A percentile compares a stretch with the other conserved stretches of the same genome.
Conservation (phyloP, 1,140 invertebrate species). For the Ptiloglossa arizonensis region DNA sequence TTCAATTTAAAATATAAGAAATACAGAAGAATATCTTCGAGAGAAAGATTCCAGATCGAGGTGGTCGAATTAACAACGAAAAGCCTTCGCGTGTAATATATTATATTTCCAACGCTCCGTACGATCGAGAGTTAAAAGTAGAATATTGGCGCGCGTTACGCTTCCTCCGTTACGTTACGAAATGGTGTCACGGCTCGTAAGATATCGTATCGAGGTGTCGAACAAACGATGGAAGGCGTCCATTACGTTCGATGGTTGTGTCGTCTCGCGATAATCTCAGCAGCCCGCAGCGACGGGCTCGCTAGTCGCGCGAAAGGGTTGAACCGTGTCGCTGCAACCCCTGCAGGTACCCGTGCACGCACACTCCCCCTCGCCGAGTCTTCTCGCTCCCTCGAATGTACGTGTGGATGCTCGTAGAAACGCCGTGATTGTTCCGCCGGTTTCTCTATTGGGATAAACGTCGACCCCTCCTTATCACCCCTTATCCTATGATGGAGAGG, state of each 20-base stretch:
- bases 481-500: slow-evolving; percentile 64
- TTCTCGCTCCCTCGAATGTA: neutral
- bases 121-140: too few relatives aligned
- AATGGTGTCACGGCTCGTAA: too few relatives aligned
- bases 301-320: slow-evolving; percentile 52
- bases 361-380: neutral
- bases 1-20: too few relatives aligned
- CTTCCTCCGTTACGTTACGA: too few relatives aligned
- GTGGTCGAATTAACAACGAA: too few relatives aligned
- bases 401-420: slow-evolving; percentile 51
- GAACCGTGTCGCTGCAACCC: slow-evolving; percentile 24
- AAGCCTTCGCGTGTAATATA: too few relatives aligned
- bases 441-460: slow-evolving; percentile 69
- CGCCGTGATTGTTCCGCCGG: slow-evolving; percentile 65
- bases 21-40: too few relatives aligned
- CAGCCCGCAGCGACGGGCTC: slow-evolving; percentile 34
- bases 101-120: too few relatives aligned
- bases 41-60: neutral
- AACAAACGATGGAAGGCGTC: neutral
- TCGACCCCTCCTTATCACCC: slow-evolving; percentile 63
- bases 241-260: slow-evolving; percentile 13
- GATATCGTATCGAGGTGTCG: too few relatives aligned
- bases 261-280: slow-evolving; percentile 47
- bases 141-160: too few relatives aligned
- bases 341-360: slow-evolving; percentile 13